Evolutionary conservation across 2,888 invertebrate species (phyloP).

Genomic region (Leptinotarsa rubiginosa): DNA sequence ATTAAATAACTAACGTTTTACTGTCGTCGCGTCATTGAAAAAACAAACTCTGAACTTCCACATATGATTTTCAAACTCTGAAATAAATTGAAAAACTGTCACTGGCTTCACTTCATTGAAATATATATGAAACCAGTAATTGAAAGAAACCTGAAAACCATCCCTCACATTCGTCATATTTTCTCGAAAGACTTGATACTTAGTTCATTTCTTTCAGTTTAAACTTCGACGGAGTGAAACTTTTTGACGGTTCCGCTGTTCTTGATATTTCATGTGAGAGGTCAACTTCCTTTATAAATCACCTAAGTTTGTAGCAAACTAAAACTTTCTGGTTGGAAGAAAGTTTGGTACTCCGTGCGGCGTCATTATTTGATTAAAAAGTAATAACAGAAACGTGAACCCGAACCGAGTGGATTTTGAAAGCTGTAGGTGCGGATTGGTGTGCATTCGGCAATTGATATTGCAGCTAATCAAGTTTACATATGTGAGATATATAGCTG

Average conservation of each 20-base stretch:
- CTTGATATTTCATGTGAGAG: conserved; percentile 34
- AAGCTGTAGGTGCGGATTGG: background rate
- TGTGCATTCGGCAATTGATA: conserved; percentile 18
- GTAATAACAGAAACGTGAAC: conserved; percentile 1
- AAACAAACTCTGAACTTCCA: conserved; percentile 7
- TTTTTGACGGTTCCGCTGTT: conserved; percentile 29
- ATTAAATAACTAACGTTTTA: no score
- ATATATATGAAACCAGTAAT: background rate
- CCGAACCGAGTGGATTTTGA: background rate
- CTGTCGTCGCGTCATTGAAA: background rate
- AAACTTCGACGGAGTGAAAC: conserved; percentile 33
- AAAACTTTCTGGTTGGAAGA: conserved; percentile 19
- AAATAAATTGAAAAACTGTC: conserved; percentile 1
- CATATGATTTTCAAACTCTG: background rate
- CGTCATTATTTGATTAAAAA: conserved; percentile 12
- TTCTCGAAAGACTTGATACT: conserved; percentile 11
- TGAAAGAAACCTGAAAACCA: conserved; percentile 1
- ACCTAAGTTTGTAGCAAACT: conserved; percentile 20
- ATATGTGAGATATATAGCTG: conserved; percentile 19
- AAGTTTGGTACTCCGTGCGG: conserved; percentile 3
- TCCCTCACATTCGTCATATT: conserved; percentile 14
- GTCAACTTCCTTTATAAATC: conserved; percentile 39
- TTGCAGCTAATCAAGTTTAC: conserved; percentile 19
- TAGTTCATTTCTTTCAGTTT: conserved; percentile 33
- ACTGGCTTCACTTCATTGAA: background rate